Evolutionary conservation across 2,888 invertebrate genomes (phyloP).

Genomic region (Drosophila acutilabella): DNA sequence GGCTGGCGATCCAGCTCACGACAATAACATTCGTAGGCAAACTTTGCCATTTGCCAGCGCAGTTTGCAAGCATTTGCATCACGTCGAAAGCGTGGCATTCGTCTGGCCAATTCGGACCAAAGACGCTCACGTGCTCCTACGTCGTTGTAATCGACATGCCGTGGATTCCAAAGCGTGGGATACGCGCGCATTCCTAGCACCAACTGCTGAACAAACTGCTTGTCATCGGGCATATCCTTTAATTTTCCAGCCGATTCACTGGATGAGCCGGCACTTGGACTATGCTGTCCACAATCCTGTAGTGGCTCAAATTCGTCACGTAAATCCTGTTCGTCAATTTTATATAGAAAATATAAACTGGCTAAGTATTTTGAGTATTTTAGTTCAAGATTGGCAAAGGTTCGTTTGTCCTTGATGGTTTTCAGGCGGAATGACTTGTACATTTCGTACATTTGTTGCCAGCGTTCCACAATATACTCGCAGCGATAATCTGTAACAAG

Average conservation of each 20-base stretch:
- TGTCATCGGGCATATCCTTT: conserved; percentile 80
- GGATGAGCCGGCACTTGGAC: neutral
- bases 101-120: conserved; percentile 76
- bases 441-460: conserved; percentile 83
- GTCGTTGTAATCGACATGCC: conserved; percentile 72
- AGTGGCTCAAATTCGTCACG: conserved; percentile 76
- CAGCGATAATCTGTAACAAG: conserved; percentile 59
- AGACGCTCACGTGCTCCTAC: conserved; percentile 71
- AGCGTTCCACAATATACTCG: conserved; percentile 80
- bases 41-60: conserved; percentile 82
- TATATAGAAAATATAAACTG: conserved; percentile 79
- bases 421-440: conserved; percentile 82
- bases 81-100: conserved; percentile 74
- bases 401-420: conserved; percentile 74
- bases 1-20: conserved; percentile 73
- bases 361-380: conserved; percentile 83
- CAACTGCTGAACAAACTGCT: conserved; percentile 74
- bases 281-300: conserved; percentile 66
- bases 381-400: conserved; percentile 75
- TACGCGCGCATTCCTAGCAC: conserved; percentile 69
- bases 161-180: conserved; percentile 78
- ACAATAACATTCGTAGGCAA: conserved; percentile 75
- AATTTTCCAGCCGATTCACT: conserved; percentile 50
- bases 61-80: conserved; percentile 73
- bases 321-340: conserved; percentile 81